Evolutionary conservation across 1,140 invertebrate genomes (phyloP).

Genomic region (Cherax quadricarinatus): DNA sequence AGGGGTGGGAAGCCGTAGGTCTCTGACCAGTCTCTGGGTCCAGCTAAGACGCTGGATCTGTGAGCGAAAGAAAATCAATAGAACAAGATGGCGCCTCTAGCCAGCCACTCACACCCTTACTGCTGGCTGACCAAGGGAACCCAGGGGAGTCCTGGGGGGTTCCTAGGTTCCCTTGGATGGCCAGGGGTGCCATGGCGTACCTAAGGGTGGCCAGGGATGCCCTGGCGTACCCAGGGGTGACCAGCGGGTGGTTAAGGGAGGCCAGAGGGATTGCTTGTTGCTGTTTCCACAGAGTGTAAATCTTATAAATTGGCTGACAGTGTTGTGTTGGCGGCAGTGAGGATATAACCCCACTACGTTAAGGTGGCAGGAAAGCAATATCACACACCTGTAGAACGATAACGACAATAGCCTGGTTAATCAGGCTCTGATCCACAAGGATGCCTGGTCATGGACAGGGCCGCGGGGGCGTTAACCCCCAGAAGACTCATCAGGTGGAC

Average conservation of each 20-base stretch:
- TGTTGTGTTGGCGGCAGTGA: not conserved
- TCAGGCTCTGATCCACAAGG: no score
- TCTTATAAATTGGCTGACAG: not conserved
- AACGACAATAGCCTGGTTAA: no score
- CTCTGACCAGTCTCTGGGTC: constrained; percentile 31
- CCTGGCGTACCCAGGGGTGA: constrained; percentile 17
- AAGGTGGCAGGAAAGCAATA: no score
- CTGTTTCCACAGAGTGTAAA: not conserved
- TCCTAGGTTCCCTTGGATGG: not conserved
- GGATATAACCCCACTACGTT: no score
- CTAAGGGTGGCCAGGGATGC: no score
- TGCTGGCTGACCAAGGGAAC: not conserved
- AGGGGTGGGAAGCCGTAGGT: no score
- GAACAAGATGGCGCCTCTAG: constrained; percentile 62
- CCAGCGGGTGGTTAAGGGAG: not conserved
- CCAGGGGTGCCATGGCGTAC: not conserved
- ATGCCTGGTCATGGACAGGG: no score
- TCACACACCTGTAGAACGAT: no score
- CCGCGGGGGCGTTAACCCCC: no score
- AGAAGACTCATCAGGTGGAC: no score
- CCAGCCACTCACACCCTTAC: constrained; percentile 44
- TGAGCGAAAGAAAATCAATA: constrained; percentile 71
- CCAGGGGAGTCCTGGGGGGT: not conserved
- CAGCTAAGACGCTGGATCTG: constrained; percentile 67
- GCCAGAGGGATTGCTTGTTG: not conserved